Evolutionary conservation across 2,888 invertebrate species (phyloP).

Genomic region (Cerastoderma edule): DNA sequence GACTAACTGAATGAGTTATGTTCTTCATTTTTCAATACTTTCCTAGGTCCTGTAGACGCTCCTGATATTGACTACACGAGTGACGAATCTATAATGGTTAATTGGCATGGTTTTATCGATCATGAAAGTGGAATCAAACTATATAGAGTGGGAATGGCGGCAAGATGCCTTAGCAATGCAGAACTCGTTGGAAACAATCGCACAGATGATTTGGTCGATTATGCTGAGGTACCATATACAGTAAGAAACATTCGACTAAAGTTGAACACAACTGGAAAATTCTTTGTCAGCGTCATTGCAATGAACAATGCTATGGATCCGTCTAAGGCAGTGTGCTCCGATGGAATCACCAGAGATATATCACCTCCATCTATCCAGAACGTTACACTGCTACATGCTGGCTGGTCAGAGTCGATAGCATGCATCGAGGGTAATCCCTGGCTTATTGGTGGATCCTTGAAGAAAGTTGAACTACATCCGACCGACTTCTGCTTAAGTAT

Average conservation of each 20-base stretch:
- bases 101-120: constrained; percentile 70
- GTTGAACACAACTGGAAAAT: constrained; percentile 50
- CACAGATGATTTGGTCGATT: constrained; percentile 2
- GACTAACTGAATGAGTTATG: too few species aligned
- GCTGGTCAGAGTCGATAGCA: constrained; percentile 29
- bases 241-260: constrained; percentile 10
- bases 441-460: constrained; percentile 10
- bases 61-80: constrained; percentile 68
- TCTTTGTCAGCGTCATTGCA: constrained; percentile 67
- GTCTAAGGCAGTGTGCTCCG: constrained; percentile 68
- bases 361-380: constrained; percentile 48
- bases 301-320: constrained; percentile 70
- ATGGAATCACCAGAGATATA: constrained; percentile 61
- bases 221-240: constrained; percentile 10
- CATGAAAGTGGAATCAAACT: constrained; percentile 69
- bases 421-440: constrained; percentile 9
- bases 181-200: constrained; percentile 12
- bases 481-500: not conserved
- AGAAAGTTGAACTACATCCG: constrained; percentile 5
- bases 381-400: constrained; percentile 41
- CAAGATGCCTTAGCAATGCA: constrained; percentile 23
- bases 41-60: constrained; percentile 30
- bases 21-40: too few species aligned
- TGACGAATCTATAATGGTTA: constrained; percentile 40
- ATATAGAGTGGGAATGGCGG: constrained; percentile 55